Base-by-base conservation (phyloP, 1,140 invertebrate species). In the Orius laevigatus region DNA sequence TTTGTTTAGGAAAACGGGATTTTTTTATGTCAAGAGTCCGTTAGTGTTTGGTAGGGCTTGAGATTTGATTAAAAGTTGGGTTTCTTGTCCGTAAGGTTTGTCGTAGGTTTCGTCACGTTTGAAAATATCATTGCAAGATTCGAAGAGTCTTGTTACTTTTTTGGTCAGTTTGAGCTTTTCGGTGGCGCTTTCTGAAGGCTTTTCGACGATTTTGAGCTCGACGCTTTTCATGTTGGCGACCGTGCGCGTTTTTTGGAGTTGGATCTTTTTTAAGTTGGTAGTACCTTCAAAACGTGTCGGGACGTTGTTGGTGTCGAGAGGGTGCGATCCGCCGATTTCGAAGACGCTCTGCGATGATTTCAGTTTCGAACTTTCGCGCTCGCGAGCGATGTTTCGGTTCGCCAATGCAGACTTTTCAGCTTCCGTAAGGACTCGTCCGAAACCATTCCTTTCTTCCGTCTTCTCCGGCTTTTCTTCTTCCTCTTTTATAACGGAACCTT, bases 401-500 rank as follows among this genome's bases (percentile, higher is more conserved):
- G 25, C 32, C 3, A 50, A 14, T 1, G 44, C n/a, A 19, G 48
- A 40, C 15, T 45, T 50, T 31, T 50, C 48, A 11, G 25, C 18
- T 14, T 50, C 48, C 1, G 48, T 42, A n/a, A 50, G n/a, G 8
- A 50, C 25, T 15, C 48, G 15, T n/a, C 48, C 48, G 31, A 31
- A 15, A 33, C 44, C 19, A 32, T 25, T 20, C 35, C 38, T 35
- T 15, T 40, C 11, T 18, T 31, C 43, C 18, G 10, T 33, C 12
- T 45, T 8, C 8, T 25, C 25, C 25, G 25, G 8, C 25, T 25
- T 25, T 38, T 12, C n/a, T 3, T 38, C 36, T 38, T 38, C 15
- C 11, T 38, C 36, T 5, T 16, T 38, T 38, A 38, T n/a, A 18
- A n/a, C 69, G 0, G 74, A 76, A 19, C 62, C 66, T 59, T 63